Conservation (phyloP, 2,888 invertebrate genomes). For the Cancer borealis region DNA sequence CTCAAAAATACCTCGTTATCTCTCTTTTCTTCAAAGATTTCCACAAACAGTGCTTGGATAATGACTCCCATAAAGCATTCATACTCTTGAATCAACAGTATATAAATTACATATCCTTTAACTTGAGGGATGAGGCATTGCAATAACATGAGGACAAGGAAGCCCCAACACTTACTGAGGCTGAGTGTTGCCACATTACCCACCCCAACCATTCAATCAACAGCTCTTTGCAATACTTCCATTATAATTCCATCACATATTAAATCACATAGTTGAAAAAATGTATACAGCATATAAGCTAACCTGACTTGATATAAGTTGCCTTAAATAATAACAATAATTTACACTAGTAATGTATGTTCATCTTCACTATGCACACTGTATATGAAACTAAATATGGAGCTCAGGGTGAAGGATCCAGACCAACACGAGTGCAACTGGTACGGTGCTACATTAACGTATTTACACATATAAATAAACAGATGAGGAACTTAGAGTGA, state of each 20-base stretch:
- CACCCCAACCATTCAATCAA: background rate
- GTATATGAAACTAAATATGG: constrained; percentile 57
- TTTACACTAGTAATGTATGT: constrained; percentile 57
- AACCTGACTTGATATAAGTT: constrained; percentile 48
- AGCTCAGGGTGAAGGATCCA: constrained; percentile 31
- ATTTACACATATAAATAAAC: constrained; percentile 68
- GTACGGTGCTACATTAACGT: constrained; percentile 37
- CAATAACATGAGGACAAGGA: background rate
- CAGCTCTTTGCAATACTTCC: background rate
- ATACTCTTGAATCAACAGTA: background rate
- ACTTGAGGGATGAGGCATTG: background rate
- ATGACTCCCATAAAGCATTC: background rate
- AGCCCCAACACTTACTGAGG: background rate
- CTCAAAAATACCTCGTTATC: background rate
- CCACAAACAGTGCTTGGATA: background rate
- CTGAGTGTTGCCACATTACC: constrained; percentile 8
- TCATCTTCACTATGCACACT: constrained; percentile 48
- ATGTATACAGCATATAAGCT: constrained; percentile 38
- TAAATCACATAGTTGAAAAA: background rate
- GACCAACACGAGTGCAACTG: constrained; percentile 57
- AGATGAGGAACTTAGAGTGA: constrained; percentile 67
- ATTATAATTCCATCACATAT: background rate
- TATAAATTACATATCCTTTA: background rate
- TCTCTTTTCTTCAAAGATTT: background rate
- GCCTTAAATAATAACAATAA: constrained; percentile 61